Conservation (phyloP, 2,113 vertebrate species). For the Elaphurus davidianus region DNA sequence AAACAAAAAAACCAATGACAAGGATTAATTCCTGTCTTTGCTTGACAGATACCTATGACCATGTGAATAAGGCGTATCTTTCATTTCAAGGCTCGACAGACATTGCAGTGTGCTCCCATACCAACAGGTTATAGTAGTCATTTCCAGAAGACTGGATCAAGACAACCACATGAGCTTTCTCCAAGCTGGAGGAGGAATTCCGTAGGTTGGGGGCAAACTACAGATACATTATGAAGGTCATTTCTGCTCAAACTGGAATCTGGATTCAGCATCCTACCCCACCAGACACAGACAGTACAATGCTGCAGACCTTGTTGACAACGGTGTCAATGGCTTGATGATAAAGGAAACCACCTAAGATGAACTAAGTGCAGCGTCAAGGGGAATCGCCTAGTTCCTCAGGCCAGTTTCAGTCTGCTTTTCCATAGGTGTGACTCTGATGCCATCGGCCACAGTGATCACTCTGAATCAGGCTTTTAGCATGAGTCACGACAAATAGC, state of each 20-base stretch:
- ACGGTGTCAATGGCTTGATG: not conserved
- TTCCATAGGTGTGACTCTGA: not conserved
- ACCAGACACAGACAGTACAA: not conserved
- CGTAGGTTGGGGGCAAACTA: not conserved
- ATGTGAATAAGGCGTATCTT: not conserved
- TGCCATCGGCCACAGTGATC: not conserved
- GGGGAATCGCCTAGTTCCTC: not conserved
- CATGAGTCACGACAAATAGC: not conserved
- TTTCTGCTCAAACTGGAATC: not conserved
- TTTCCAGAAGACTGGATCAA: not conserved
- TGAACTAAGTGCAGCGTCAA: not conserved
- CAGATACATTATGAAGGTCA: not conserved
- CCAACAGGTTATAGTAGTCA: not conserved
- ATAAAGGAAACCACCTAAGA: not conserved
- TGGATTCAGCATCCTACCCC: not conserved
- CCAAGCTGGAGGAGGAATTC: not conserved
- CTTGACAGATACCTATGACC: not conserved
- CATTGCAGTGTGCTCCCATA: not conserved
- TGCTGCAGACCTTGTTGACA: not conserved
- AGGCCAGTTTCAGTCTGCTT: not conserved
- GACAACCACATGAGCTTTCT: not conserved
- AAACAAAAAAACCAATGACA: not conserved
- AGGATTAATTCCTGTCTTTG: not conserved
- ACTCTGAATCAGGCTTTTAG: not conserved
- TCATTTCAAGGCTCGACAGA: not conserved